Base-by-base conservation (phyloP, 2,797 vertebrate genomes). In the Zenarchopterus dispar region DNA sequence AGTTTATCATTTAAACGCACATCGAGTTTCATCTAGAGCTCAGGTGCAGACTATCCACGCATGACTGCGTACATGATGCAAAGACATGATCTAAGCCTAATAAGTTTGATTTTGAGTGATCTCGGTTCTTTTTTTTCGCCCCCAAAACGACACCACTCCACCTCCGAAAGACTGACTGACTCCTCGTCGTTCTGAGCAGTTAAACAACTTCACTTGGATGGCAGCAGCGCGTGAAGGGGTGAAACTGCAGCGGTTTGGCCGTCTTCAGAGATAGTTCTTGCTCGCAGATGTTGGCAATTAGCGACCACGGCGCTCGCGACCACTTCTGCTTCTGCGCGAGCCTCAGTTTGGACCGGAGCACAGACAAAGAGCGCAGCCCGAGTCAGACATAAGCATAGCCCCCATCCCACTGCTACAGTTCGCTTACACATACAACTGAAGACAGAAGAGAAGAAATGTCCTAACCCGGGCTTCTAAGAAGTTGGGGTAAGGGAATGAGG, bases 271-370 rank as follows among this genome's bases (percentile, higher is more conserved):
- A 56, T 9, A 28, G 22, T 8, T 45, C 46, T 63, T n/a, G 63
- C 10, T 53, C 49, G 50, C 91, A 92, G 77, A 91, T 91, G 87
- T 67, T 56, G 62, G 24, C 70, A 86, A 90, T 88, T 84, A 88
- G 66, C 52, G 31, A 75, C 6, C 61, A 33, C 60, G 24, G 46
- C 51, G 44, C 46, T 42, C 49, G 46, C 36, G 67, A 62, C 49
- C 41, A 2, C 6, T 7, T 51, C 50, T n/a, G 22, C 43, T 61
- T 51, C 50, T n/a, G 22, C 43, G 61, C 19, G 33, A 46, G 48
- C 57, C 18, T 41, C 7, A 33, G 19, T 57, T 70, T 45, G 36
- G 28, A 13, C 17, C 17, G 6, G 43, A 23, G 26, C 2, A 16
- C 18, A 73, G 2, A 28, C 11, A 5, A 63, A 43, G 16, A 2